A percentile compares a stretch with the other conserved stretches of the same genome.
Evolutionary conservation across 2,888 invertebrate species (phyloP).

Genomic region (Ecliptopera silaceata): DNA sequence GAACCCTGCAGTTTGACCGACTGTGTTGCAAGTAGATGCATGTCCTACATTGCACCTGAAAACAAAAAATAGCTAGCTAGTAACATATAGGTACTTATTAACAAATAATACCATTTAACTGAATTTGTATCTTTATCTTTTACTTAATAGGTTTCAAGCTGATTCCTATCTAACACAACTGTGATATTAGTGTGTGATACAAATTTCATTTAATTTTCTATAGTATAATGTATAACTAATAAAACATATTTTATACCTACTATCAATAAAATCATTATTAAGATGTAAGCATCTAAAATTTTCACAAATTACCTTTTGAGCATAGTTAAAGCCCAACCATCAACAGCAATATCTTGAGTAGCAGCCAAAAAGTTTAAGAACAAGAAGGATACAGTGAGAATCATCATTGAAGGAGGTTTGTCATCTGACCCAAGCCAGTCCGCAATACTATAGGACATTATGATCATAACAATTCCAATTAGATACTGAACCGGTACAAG

Average conservation of each 20-base stretch:
- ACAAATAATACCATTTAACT: too few relatives aligned
- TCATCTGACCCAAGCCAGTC: constrained; percentile 89
- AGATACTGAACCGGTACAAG: constrained; percentile 97
- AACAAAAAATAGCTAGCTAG: constrained; percentile 36
- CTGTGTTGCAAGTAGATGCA: constrained; percentile 99
- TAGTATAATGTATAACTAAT: too few relatives aligned
- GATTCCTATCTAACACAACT: too few relatives aligned
- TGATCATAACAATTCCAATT: constrained; percentile 94
- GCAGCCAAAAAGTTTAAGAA: constrained; percentile 97
- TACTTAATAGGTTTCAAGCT: too few relatives aligned
- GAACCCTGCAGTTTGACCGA: constrained; percentile 99
- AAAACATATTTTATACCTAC: too few relatives aligned
- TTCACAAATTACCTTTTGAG: constrained; percentile 87
- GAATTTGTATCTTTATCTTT: too few relatives aligned
- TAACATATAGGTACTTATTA: too few relatives aligned
- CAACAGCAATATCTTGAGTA: constrained; percentile 99
- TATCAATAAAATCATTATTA: too few relatives aligned
- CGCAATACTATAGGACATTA: constrained; percentile 89
- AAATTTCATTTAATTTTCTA: too few relatives aligned
- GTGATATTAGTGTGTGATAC: too few relatives aligned
- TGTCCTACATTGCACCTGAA: constrained; percentile 96
- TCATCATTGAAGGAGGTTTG: constrained; percentile 86
- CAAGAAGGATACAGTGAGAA: constrained; percentile 94
- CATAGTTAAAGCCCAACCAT: constrained; percentile 99
- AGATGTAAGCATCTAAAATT: not conserved